Evolutionary conservation across 2,888 invertebrate genomes (phyloP), one percentile per base, ranked within the genome.

Genomic region (Thymelicus sylvestris): DNA sequence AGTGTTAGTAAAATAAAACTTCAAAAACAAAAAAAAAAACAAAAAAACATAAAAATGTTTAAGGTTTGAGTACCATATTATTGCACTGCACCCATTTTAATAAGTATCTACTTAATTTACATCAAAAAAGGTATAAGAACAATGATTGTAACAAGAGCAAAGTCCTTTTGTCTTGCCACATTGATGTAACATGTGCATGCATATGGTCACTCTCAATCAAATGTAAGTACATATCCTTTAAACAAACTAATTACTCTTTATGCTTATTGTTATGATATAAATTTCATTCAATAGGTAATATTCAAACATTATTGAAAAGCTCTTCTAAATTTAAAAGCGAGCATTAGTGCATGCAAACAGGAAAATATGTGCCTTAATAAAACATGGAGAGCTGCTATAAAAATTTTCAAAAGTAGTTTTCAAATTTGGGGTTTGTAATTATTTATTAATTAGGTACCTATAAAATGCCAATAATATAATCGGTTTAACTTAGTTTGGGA

Each of bases 321-420:
- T 83, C 85, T 80, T 86, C 84, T 86, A 85, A 85, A 86, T 85
- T 83, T 90, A 81, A 83, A 89, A 90, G 89, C 89, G 82, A 76
- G 86, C 87, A 86, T 86, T 87, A 88, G 90, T 90, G 89, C 89
- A 88, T 87, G 86, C 89, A 87, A 86, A 89, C 86, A 86, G 87
- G 83, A 87, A 86, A 89, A 89, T 66, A 71, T 81, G 91, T 92
- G 91, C 90, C 73, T 74, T 85, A 88, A 87, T 86, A 87, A 87
- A 82, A 83, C 82, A 79, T 79, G 81, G 86, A 88, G 88, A 89
- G 87, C 86, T 79, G 84, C 82, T 72, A 78, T 77, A 76, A 81
- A 78, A 81, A 78, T 79, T 81, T 83, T 83, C 78, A 78, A 84
- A 83, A 75, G 76, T 80, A 80, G 76, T 73, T 55, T 55, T 72